A percentile compares a stretch with the other conserved stretches of the same genome.
phyloP scores from a whole-genome alignment of 2,888 invertebrate genomes.

The Cephus pulcher region DNA sequence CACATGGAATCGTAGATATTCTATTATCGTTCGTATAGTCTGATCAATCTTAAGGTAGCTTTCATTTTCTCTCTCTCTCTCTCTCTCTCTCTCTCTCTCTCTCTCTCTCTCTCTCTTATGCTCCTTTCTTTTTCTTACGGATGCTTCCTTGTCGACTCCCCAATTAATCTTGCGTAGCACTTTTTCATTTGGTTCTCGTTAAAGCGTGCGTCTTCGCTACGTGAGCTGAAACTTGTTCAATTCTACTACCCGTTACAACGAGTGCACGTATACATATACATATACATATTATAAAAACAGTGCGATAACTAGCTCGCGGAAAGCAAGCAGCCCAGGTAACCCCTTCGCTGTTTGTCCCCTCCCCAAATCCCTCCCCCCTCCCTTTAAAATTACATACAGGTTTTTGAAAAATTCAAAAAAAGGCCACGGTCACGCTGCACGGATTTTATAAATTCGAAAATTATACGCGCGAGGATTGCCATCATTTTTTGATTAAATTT shows the following conservation, averaged over 20 bases:
- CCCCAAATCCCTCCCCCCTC: too few relatives aligned
- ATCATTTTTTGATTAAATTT: too few relatives aligned
- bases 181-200: slow-evolving; percentile 3
- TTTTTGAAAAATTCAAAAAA: not conserved
- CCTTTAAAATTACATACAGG: slow-evolving; percentile 1
- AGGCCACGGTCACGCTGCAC: not conserved
- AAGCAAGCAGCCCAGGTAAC: not conserved
- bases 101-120: too few relatives aligned
- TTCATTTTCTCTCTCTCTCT: too few relatives aligned
- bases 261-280: slow-evolving; percentile 7
- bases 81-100: too few relatives aligned
- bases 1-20: slow-evolving; percentile 65
- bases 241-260: slow-evolving; percentile 29
- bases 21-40: slow-evolving; percentile 61
- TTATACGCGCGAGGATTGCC: too few relatives aligned
- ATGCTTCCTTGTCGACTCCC: not conserved
- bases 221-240: slow-evolving; percentile 66
- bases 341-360: not conserved
- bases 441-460: too few relatives aligned
- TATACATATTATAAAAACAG: slow-evolving; percentile 8
- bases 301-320: not conserved
- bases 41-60: slow-evolving; percentile 26
- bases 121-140: slow-evolving; percentile 17
- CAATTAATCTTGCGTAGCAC: not conserved
- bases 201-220: slow-evolving; percentile 29